These are phyloP conservation scores for Halcyon smyrnensis DNA, from an alignment of 2,797 vertebrate species.

Conservation along the genomic window DNA sequence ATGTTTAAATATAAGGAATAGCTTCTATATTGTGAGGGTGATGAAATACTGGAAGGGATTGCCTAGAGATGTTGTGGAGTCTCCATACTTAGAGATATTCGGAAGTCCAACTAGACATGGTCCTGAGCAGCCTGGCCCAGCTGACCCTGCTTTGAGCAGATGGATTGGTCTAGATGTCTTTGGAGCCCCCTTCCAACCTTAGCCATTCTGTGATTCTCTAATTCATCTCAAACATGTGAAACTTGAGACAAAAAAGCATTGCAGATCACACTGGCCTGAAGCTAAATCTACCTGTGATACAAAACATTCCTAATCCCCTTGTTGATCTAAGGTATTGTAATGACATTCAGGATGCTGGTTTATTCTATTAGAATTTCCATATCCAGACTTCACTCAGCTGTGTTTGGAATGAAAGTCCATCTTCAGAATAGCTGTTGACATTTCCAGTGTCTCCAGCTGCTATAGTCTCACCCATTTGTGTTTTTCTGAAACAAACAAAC, in stretches of 20 bases:
- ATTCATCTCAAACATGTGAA: neutral
- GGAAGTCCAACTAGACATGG: neutral
- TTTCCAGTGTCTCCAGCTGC: neutral
- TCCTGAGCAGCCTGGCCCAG: neutral
- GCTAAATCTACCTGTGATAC: neutral
- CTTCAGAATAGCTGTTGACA: neutral
- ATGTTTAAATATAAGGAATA: neutral
- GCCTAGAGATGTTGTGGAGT: neutral
- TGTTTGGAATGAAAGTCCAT: neutral
- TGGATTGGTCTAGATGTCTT: neutral
- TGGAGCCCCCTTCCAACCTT: no score
- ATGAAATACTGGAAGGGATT: neutral
- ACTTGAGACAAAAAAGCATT: neutral
- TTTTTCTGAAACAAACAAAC: neutral
- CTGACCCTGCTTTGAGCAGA: neutral
- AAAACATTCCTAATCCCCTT: neutral
- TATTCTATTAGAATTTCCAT: neutral
- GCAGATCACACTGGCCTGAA: fast-evolving
- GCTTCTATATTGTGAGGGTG: neutral
- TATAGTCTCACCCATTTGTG: neutral
- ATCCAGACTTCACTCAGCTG: neutral
- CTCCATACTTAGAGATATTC: neutral
- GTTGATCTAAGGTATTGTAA: neutral
- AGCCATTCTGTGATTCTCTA: neutral
- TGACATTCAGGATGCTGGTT: neutral